Evolutionary conservation across 2,888 invertebrate genomes (phyloP).

Genomic region (Cremastobaeus sp.): DNA sequence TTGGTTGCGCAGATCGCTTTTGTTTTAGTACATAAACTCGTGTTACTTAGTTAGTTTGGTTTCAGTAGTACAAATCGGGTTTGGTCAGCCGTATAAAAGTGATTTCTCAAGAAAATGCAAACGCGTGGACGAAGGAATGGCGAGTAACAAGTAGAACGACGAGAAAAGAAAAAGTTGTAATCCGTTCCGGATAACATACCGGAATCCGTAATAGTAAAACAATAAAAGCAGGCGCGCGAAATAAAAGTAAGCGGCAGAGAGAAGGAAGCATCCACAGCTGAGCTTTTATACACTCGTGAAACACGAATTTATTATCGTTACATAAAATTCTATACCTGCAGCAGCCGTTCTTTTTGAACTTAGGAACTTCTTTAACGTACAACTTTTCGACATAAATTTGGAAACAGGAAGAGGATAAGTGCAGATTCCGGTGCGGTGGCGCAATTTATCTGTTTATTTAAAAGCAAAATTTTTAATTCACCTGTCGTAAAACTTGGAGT

Average conservation of each 20-base stretch:
- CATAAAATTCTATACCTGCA: constrained; percentile 50
- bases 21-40: no score
- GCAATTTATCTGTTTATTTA: constrained; percentile 56
- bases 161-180: constrained; percentile 4
- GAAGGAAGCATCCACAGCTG: constrained; percentile 7
- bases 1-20: no score
- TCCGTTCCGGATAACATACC: neutral
- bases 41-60: no score
- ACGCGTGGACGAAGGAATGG: neutral
- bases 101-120: no score
- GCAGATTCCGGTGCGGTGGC: constrained; percentile 50
- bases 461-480: no score
- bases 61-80: constrained; percentile 25
- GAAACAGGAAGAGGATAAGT: constrained; percentile 48
- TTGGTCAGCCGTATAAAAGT: constrained; percentile 17
- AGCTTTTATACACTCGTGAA: constrained; percentile 46
- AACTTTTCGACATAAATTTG: constrained; percentile 61
- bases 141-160: neutral
- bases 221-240: constrained; percentile 25
- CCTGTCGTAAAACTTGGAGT: no score
- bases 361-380: constrained; percentile 53
- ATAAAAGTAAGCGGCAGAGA: constrained; percentile 10
- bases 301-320: constrained; percentile 51
- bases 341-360: constrained; percentile 48
- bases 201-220: constrained; percentile 26